Evolutionary conservation across 2,888 invertebrate genomes (phyloP).

Genomic region (Agriopis marginaria): DNA sequence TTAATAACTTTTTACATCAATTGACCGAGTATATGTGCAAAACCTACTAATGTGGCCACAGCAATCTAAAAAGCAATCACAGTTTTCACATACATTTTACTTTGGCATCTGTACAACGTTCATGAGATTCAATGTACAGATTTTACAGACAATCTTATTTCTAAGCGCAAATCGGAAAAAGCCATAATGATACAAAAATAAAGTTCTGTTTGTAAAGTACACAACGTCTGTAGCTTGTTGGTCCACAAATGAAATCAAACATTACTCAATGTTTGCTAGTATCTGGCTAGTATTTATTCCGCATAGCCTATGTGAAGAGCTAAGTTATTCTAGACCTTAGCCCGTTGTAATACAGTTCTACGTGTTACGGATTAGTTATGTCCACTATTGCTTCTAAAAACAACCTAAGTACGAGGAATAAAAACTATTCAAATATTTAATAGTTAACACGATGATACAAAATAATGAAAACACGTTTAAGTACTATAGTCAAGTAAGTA

Average conservation of each 20-base stretch:
- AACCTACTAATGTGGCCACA: constrained; percentile 20
- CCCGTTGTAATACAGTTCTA: constrained; percentile 26
- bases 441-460: not conserved
- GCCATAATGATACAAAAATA: constrained; percentile 63
- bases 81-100: constrained; percentile 48
- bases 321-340: constrained; percentile 24
- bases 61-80: constrained; percentile 42
- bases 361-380: constrained; percentile 18
- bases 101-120: constrained; percentile 58
- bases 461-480: not conserved
- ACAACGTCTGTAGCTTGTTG: constrained; percentile 51
- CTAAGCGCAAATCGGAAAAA: constrained; percentile 55
- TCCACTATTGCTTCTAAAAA: constrained; percentile 19
- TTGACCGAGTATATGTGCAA: not conserved
- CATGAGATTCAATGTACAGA: constrained; percentile 29
- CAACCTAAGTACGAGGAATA: constrained; percentile 13
- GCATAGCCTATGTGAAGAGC: constrained; percentile 12
- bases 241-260: constrained; percentile 58
- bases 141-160: constrained; percentile 53
- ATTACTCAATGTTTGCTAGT: constrained; percentile 31
- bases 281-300: constrained; percentile 19
- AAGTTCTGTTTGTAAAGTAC: constrained; percentile 52
- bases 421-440: constrained; percentile 16
- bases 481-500: not conserved
- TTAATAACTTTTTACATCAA: no score